Evolutionary conservation across 2,888 invertebrate species (phyloP), one percentile per base, ranked within the genome.

Genomic region (Clitarchus hookeri): DNA sequence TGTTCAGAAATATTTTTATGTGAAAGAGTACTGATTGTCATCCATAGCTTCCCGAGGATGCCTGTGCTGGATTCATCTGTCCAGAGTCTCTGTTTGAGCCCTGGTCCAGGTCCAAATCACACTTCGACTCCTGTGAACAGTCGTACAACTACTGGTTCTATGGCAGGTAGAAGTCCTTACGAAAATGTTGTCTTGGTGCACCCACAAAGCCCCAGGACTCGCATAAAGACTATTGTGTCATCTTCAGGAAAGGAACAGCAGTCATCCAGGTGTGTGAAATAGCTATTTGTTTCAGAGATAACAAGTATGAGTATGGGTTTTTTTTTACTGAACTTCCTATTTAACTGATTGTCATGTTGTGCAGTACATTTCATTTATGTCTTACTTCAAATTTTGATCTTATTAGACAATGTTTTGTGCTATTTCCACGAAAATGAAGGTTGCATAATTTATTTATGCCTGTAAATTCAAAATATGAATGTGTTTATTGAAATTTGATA

Each of bases 181-280:
- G 91, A 91, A 88, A 92, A 91, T 86, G 89, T 90, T 9, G 89
- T 88, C 79, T 88, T 89, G 86, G 85, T 86, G 86, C 89, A 89
- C 87, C 90, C 90, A 23, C 91, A 91, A 87, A 91, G 91, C 88
- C 92, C 91, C 0, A 89, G 91, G 85, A 90, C 90, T 0, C 88
- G 91, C 44, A 90, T 91, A 25, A 89, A 90, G 84, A 91, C 91
- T 19, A 90, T 90, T 79, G 89, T 89, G 4, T 80, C 86, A 23
- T 86, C 65, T 65, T 65, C 65, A n/a, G 65, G 23, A 65, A 65
- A 65, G 65, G 65, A 65, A n/a, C 65, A 65, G n/a, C 65, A 65
- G 65, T 65, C 65, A 65, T 65, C 65, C 19, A 65, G 65, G 65
- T 65, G 8, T 65, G n/a, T 48, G 6, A 48, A 48, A 11, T 48